phyloP scores from a whole-genome alignment of 2,797 vertebrate genomes.

The Cygnus olor region DNA sequence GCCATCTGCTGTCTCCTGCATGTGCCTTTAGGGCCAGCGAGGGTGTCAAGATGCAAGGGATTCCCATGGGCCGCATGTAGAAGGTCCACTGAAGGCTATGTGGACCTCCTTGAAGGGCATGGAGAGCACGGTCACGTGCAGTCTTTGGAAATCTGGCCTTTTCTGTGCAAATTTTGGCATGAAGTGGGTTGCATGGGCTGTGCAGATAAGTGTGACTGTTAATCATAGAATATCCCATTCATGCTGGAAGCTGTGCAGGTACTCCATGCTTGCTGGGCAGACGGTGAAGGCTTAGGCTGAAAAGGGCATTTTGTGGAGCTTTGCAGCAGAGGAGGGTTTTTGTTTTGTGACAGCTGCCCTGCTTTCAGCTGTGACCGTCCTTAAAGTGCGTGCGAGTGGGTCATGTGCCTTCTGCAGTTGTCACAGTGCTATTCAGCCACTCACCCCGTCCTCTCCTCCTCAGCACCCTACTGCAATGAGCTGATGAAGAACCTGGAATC shows the following conservation, averaged over 20 bases:
- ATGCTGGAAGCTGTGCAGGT: not conserved
- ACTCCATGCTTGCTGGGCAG: not conserved
- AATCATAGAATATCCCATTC: not conserved
- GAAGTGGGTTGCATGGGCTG: not conserved
- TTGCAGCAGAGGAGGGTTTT: not conserved
- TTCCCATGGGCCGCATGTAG: not conserved
- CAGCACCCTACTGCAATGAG: constrained; percentile 94
- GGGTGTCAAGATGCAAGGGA: not conserved
- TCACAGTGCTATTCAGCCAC: not conserved
- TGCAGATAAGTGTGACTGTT: not conserved
- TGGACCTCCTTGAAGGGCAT: not conserved
- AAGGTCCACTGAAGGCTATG: not conserved
- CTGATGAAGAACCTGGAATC: constrained; percentile 93
- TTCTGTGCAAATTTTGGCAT: not conserved
- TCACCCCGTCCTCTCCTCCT: not conserved
- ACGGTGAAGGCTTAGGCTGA: not conserved
- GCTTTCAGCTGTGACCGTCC: not conserved
- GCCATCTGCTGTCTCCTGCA: not conserved
- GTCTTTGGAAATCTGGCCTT: not conserved
- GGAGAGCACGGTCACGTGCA: fast-evolving
- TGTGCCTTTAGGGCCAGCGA: not conserved
- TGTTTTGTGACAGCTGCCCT: not conserved
- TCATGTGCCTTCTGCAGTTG: not conserved
- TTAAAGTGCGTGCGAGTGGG: not conserved
- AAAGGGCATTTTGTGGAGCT: not conserved